Evolutionary conservation across 2,888 invertebrate genomes (phyloP), one percentile per base, ranked within the genome.

Genomic region (Autographa gamma): DNA sequence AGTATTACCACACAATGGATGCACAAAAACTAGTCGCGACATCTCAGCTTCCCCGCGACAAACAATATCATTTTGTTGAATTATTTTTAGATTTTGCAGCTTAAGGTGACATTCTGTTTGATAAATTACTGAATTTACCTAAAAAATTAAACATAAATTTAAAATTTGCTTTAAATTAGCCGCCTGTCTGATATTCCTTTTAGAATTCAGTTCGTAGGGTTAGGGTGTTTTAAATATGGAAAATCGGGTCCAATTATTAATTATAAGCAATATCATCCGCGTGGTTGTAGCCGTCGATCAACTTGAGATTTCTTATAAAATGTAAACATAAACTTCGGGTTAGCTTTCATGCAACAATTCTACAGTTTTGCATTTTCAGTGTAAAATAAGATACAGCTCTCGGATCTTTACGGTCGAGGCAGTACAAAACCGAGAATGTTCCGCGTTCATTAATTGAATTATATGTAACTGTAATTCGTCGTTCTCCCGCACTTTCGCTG

Each of bases 1-100:
- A 2, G 38, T 61, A 86, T 86, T 86, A 73, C 76, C 86, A 86
- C 81, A 86, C 86, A 86, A 86, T 86, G 76, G 71, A 9, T 48
- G 18, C 25, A 78, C 63, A 85, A 85, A 84, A 85, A 85, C 74
- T 75, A 63, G 84, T 82, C 80, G 74, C 73, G 75, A 74, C 83
- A 41, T 41, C 41, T 25, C 61, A 56, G 19, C 58, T 56, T 54
- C 25, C 48, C 48, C 63, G 62, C 41, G 72, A 59, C 59, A 43
- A 38, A 58, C 60, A 65, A 65, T 69, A 38, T 8, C 62, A 72
- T 75, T 81, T 73, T 63, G 63, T 68, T 69, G 58, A 63, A 77
- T 77, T 67, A 66, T 69, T 43, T 63, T 79, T 68, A 60, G 77
- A 77, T 71, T 63, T 19, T 56, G 48, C 14, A 13, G 13, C 13